Evolutionary conservation across 2,888 invertebrate species (phyloP).

Genomic region (Caenorhabditis sinica): DNA sequence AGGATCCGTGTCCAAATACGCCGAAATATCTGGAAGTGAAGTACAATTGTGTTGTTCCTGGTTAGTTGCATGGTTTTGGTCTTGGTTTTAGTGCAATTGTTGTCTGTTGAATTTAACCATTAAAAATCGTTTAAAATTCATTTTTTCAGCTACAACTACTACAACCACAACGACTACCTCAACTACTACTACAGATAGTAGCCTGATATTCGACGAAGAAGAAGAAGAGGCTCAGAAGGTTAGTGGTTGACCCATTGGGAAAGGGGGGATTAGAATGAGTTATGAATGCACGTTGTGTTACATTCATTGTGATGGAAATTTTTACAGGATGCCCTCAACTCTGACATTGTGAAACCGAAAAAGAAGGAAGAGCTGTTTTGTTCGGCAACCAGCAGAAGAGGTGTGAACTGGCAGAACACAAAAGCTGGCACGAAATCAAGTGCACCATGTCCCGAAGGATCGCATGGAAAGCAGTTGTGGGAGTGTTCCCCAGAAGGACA

Average conservation of each 20-base stretch:
- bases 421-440: conserved; percentile 43
- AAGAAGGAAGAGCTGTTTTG: conserved; percentile 43
- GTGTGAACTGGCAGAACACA: conserved; percentile 63
- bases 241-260: conserved; percentile 11
- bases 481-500: conserved; percentile 69
- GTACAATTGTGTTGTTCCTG: conserved; percentile 88
- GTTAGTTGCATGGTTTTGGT: conserved; percentile 46
- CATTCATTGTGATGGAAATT: conserved; percentile 12
- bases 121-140: neutral
- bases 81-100: neutral
- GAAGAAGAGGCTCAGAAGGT: conserved; percentile 51
- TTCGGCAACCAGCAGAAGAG: conserved; percentile 39
- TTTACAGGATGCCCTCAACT: conserved; percentile 48
- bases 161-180: conserved; percentile 69
- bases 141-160: conserved; percentile 66
- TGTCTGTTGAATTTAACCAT: neutral
- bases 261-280: conserved; percentile 41
- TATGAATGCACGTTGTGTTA: conserved; percentile 15
- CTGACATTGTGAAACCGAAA: conserved; percentile 13
- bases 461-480: conserved; percentile 70
- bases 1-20: conserved; percentile 94
- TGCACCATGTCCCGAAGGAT: conserved; percentile 59
- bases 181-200: conserved; percentile 53
- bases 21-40: conserved; percentile 95
- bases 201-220: conserved; percentile 32